phyloP scores from a whole-genome alignment of 1,140 invertebrate species.

The Chelonus insularis region DNA sequence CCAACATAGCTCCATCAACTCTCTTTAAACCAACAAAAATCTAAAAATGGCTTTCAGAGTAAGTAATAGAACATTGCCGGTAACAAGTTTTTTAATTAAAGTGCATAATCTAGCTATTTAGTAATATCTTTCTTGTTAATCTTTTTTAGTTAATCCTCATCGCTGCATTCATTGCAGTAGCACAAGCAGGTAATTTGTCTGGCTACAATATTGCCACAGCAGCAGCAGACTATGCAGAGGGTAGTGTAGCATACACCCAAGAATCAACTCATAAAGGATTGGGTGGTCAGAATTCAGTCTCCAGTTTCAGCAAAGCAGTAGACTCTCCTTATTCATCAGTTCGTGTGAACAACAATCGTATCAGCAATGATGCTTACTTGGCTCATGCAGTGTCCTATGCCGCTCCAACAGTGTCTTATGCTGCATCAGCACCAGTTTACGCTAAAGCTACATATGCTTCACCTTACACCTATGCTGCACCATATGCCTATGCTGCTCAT shows the following conservation, averaged over 20 bases:
- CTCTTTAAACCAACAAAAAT: conserved; percentile 23
- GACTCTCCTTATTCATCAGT: conserved; percentile 61
- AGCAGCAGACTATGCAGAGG: conserved; percentile 55
- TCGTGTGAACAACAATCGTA: conserved; percentile 59
- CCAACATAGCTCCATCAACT: conserved; percentile 34
- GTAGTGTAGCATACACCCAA: conserved; percentile 58
- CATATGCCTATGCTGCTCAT: conserved; percentile 5
- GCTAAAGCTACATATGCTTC: conserved; percentile 24
- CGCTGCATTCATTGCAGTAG: conserved; percentile 45
- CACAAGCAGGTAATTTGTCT: conserved; percentile 55
- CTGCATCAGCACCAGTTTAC: conserved; percentile 20
- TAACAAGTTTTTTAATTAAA: not conserved
- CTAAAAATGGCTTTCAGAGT: conserved; percentile 45
- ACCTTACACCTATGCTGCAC: conserved; percentile 29
- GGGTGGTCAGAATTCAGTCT: conserved; percentile 59
- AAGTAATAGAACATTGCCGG: conserved; percentile 25
- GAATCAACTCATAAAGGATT: conserved; percentile 64
- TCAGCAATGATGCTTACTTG: conserved; percentile 58
- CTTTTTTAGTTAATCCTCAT: conserved; percentile 42
- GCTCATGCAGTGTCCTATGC: conserved; percentile 36
- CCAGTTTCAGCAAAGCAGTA: conserved; percentile 59
- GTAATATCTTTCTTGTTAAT: not conserved
- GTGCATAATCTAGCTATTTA: not conserved
- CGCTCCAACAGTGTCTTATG: conserved; percentile 29
- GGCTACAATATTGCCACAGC: conserved; percentile 59